Evolutionary conservation across 2,888 invertebrate genomes (phyloP), one percentile per base, ranked within the genome.

Genomic region (Sceliomorpha sp.): DNA sequence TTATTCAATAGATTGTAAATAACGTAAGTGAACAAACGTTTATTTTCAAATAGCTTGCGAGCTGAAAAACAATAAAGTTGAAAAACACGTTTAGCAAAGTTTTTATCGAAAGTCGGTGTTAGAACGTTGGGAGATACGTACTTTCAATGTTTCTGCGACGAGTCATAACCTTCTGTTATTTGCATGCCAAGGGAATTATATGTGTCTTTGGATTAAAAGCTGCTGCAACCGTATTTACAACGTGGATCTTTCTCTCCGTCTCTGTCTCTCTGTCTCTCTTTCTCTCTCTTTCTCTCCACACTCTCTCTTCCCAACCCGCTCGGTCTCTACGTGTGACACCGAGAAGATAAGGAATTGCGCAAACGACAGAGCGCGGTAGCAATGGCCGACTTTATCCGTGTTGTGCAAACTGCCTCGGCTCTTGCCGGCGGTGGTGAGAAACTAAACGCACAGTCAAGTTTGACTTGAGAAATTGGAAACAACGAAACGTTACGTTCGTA

Each of bases 201-300:
- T 77, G 74, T 77, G 70, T 67, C 67, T 76, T 76, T 40, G 81
- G 82, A 83, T 83, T 79, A 80, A 66, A 73, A 76, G 75, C 72
- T 75, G 81, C 77, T 78, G 80, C 80, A 81, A 81, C 80, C 75
- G 78, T 78, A 76, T 82, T 84, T 78, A 77, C 78, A 70, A 55
- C 53, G 76, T 66, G 77, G 73, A 77, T 77, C 60, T 66, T 62
- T 70, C 69, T 64, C 68, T 58, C 17, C 5, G 3, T 20, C 20
- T 20, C 5, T 20, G 3, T 72, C 69, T 64, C 68, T 58, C 17
- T n/a, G n/a, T n/a, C n/a, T n/a, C n/a, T 77, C 60, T 66, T 62
- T 70, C 69, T 64, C 68, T 58, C 17, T 20, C 20, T 20, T 5
- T 20, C 5, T 20, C 20, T 72, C 69, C n/a, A n/a, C n/a, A n/a